Evolutionary conservation across 2,113 vertebrate genomes (phyloP).

Genomic region (Seriola quinqueradiata): DNA sequence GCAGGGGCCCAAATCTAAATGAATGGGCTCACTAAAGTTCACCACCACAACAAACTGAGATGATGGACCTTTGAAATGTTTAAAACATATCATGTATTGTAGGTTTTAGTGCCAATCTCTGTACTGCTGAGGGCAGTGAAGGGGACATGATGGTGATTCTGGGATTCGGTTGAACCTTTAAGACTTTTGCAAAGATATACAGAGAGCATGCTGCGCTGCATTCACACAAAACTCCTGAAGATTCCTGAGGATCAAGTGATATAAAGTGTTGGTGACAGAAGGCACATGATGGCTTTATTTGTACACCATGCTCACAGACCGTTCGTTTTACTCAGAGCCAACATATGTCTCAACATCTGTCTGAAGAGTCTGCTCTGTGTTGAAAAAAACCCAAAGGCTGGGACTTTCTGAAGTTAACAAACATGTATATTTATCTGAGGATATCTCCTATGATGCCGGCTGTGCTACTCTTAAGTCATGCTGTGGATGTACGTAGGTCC

Average conservation of each 20-base stretch:
- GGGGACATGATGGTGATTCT: conserved; percentile 22
- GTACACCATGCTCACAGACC: background rate
- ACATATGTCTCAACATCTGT: conserved; percentile 63
- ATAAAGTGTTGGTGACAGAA: conserved; percentile 21
- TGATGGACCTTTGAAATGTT: conserved; percentile 59
- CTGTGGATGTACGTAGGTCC: conserved; percentile 67
- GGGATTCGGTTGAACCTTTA: background rate
- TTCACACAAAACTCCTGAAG: background rate
- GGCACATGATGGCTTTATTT: conserved; percentile 31
- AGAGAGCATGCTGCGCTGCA: background rate
- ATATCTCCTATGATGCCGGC: background rate
- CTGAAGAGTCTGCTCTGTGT: conserved; percentile 51
- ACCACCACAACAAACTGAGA: conserved; percentile 69
- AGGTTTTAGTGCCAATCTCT: conserved; percentile 48
- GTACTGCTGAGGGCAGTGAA: conserved; percentile 27
- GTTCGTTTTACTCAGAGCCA: conserved; percentile 15
- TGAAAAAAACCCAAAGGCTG: conserved; percentile 10
- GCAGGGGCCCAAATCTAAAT: conserved; percentile 74
- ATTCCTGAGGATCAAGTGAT: conserved; percentile 3
- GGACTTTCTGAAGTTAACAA: conserved; percentile 9
- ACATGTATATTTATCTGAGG: background rate
- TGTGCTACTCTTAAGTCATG: conserved; percentile 19
- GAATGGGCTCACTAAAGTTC: conserved; percentile 74
- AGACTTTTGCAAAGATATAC: conserved; percentile 1
- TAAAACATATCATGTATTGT: conserved; percentile 51